Evolutionary conservation across 2,113 vertebrate species (phyloP), one percentile per base, ranked within the genome.

Genomic region (Chlamydotis undulata): DNA sequence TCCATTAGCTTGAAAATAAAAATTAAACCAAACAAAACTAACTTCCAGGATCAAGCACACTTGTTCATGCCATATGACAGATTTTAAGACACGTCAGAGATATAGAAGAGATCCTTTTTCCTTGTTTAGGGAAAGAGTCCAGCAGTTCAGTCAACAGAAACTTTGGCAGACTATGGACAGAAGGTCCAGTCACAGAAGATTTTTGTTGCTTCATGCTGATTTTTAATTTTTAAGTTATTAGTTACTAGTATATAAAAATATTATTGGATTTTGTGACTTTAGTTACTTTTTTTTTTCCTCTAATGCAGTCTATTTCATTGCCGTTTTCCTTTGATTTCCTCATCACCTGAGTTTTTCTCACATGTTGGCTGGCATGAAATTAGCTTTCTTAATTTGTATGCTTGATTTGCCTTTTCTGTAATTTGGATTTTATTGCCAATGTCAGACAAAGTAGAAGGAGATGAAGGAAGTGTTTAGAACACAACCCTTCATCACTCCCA

Each of bases 371-470:
- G 55, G 60, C 78, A 90, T 63, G 23, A 88, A 92, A 88, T 89
- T 81, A 78, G 37, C 90, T 85, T 94, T 97, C 60, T 45, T 93
- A 87, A 91, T 94, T 83, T 90, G 33, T 83, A 56, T 94, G 65
- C 81, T 89, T 76, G 68, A 64, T 85, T 90, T 93, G 50, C 19
- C 33, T 73, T 79, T 87, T 80, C 87, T 76, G 56, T 86, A 90
- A 84, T 92, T 96, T 86, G 37, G 45, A 78, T 87, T 92, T 94
- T 93, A 93, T 84, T 92, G 61, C 60, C 52, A 81, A 33, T 60
- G 52, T 70, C 78, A 85, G 71, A 92, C 49, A 83, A 95, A 83
- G 74, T 74, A 61, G 57, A 87, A 81, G n/a, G 56, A 65, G 60
- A 59, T 67, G 81, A 81, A 29, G 56, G 18, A 76, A 89, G n/a